Percentiles rank a stretch among this genome's conserved stretches.
These are phyloP conservation scores for Euzophera pinguis DNA, from an alignment of 2,888 invertebrate genomes.

Conservation along the genomic window DNA sequence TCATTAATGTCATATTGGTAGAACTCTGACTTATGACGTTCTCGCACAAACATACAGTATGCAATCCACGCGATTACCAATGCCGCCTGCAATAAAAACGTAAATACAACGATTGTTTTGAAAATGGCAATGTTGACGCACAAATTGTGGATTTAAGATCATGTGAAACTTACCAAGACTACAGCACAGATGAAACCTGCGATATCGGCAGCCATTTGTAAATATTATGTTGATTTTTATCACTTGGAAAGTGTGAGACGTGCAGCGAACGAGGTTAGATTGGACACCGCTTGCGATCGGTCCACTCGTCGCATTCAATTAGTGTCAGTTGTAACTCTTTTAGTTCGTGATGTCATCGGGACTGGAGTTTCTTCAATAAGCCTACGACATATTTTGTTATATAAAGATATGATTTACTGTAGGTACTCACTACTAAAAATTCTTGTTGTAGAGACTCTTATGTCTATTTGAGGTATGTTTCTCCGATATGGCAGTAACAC, in stretches of 20 bases:
- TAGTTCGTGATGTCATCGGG: conserved; percentile 65
- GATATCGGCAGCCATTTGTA: conserved; percentile 50
- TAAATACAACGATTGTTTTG: conserved; percentile 5
- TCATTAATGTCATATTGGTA: conserved; percentile 59
- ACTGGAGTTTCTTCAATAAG: conserved; percentile 48
- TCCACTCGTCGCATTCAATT: conserved; percentile 59
- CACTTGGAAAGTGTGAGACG: conserved; percentile 37
- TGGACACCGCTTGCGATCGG: conserved; percentile 47
- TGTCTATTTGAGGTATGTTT: no score
- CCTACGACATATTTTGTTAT: conserved; percentile 36
- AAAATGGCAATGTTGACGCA: background rate
- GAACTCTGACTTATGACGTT: conserved; percentile 56
- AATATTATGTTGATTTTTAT: conserved; percentile 15
- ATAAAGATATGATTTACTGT: conserved; percentile 17
- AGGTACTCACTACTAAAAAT: background rate
- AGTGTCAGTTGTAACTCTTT: conserved; percentile 54
- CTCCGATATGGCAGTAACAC: no score
- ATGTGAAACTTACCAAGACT: conserved; percentile 54
- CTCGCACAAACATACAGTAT: conserved; percentile 67
- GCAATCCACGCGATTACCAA: conserved; percentile 60
- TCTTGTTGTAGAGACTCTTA: background rate
- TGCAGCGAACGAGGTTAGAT: conserved; percentile 54
- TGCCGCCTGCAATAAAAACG: conserved; percentile 45
- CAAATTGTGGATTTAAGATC: background rate
- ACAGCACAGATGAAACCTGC: conserved; percentile 61